Conservation (phyloP, 1,140 invertebrate genomes). For the Coptotermes formosanus region DNA sequence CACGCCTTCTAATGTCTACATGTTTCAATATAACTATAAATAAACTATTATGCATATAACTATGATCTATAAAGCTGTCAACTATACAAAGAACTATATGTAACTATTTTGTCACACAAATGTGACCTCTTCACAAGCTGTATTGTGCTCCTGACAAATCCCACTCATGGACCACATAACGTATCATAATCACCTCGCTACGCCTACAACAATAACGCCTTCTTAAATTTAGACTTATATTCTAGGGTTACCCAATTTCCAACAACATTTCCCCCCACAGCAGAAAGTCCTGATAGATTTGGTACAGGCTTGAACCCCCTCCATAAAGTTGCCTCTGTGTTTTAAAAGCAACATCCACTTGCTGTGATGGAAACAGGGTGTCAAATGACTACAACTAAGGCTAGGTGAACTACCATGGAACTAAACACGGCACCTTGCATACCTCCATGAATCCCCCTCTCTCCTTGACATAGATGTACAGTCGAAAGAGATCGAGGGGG, state of each 20-base stretch:
- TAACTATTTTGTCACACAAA: no score
- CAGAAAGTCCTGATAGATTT: no score
- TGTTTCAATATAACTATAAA: not conserved
- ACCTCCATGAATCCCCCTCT: constrained; percentile 97
- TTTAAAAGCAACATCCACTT: not conserved
- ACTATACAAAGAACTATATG: no score
- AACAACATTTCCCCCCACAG: not conserved
- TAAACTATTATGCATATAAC: no score
- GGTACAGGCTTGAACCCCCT: no score
- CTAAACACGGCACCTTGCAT: constrained; percentile 72
- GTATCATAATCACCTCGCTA: no score
- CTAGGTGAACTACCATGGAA: constrained; percentile 45
- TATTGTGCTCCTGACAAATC: no score
- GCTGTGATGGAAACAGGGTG: not conserved
- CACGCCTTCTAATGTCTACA: not conserved
- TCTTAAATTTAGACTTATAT: not conserved
- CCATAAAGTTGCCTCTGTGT: no score
- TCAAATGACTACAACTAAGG: not conserved
- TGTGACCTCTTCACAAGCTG: no score
- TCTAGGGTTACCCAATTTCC: not conserved
- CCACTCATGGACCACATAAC: no score
- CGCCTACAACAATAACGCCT: not conserved
- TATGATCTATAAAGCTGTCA: no score
- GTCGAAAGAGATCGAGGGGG: constrained; percentile 93
- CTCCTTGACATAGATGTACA: constrained; percentile 93